A percentile compares a stretch with the other conserved stretches of the same genome.
phyloP scores from a whole-genome alignment of 2,797 vertebrate species.

The Ispidina lecontei region DNA sequence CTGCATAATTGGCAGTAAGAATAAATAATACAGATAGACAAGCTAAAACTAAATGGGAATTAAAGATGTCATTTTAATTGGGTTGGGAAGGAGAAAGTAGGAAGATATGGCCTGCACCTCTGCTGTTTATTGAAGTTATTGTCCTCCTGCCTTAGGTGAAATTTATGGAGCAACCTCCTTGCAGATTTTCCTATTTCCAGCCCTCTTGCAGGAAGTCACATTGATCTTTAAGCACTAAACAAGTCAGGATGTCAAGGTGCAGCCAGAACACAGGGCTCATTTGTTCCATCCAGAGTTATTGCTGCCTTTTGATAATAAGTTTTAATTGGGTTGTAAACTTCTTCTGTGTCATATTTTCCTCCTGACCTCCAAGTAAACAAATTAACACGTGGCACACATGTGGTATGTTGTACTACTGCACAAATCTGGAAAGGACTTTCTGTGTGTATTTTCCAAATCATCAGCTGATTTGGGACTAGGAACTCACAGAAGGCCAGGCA shows the following conservation, averaged over 20 bases:
- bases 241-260: background rate
- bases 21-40: constrained; percentile 20
- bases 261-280: background rate
- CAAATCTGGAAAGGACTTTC: background rate
- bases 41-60: constrained; percentile 4
- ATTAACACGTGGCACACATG: background rate
- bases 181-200: constrained; percentile 23
- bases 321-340: constrained; percentile 23
- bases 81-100: background rate
- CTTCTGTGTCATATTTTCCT: background rate
- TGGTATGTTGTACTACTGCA: background rate
- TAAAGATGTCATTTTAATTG: constrained; percentile 50
- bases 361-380: background rate
- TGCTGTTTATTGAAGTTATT: background rate
- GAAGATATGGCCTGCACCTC: background rate
- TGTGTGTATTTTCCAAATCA: background rate
- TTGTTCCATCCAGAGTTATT: background rate
- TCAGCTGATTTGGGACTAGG: background rate
- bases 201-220: background rate
- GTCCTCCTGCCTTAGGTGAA: background rate
- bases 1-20: background rate
- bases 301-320: background rate
- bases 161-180: background rate
- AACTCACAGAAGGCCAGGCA: background rate
- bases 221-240: background rate